These are phyloP conservation scores for Mamestra brassicae DNA, from an alignment of 2,888 invertebrate genomes.

Conservation along the genomic window DNA sequence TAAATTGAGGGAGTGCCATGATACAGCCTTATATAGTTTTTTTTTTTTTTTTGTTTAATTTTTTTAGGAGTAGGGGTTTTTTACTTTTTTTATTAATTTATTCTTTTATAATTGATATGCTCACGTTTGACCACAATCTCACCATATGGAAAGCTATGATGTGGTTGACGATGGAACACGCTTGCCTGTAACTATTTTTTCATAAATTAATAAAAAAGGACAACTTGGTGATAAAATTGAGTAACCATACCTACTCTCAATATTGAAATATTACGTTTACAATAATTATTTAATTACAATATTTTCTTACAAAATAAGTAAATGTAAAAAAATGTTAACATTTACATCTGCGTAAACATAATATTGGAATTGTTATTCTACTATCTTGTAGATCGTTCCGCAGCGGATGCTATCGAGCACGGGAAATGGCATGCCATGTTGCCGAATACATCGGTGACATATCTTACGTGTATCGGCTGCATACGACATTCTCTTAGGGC, in stretches of 20 bases:
- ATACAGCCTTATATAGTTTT: too few relatives aligned
- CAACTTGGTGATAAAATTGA: not conserved
- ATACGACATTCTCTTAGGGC: conserved; percentile 16
- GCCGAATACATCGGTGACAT: conserved; percentile 52
- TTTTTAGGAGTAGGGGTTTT: too few relatives aligned
- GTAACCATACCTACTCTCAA: not conserved
- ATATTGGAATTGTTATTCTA: conserved; percentile 40
- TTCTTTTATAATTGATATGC: too few relatives aligned
- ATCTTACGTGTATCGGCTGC: conserved; percentile 43
- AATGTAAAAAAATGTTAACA: conserved; percentile 9
- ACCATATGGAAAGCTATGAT: too few relatives aligned
- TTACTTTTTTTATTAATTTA: too few relatives aligned
- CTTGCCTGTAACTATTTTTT: too few relatives aligned
- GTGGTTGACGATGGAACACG: too few relatives aligned
- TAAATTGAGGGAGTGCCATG: too few relatives aligned
- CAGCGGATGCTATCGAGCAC: conserved; percentile 57
- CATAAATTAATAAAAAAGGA: too few relatives aligned
- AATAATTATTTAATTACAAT: not conserved
- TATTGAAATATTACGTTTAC: not conserved
- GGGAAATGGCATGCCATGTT: conserved; percentile 64
- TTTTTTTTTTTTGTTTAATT: too few relatives aligned
- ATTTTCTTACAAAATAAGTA: too few relatives aligned
- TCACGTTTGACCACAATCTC: too few relatives aligned
- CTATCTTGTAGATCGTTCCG: conserved; percentile 46
- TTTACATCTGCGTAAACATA: conserved; percentile 17